Conservation (phyloP, 2,888 invertebrate genomes). For the Aphrophora alni region DNA sequence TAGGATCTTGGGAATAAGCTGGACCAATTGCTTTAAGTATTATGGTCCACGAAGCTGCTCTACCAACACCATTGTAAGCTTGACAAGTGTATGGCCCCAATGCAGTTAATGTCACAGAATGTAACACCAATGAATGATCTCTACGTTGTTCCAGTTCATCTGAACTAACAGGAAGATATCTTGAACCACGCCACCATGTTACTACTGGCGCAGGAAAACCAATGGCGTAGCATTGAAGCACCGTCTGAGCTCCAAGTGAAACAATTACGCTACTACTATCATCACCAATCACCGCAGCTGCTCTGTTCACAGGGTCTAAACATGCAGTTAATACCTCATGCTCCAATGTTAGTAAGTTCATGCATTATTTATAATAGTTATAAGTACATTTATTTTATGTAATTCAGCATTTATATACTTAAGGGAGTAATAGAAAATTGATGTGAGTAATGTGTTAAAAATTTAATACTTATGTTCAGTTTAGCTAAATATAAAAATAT, state of each 20-base stretch:
- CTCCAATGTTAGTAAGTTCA: slow-evolving; percentile 7
- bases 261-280: slow-evolving; percentile 70
- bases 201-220: slow-evolving; percentile 81
- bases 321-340: slow-evolving; percentile 24
- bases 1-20: slow-evolving; percentile 63
- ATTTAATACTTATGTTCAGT: too few species aligned
- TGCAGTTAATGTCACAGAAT: slow-evolving; percentile 71
- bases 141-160: slow-evolving; percentile 73
- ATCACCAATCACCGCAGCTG: slow-evolving; percentile 73
- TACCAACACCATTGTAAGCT: slow-evolving; percentile 82
- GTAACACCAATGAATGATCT: slow-evolving; percentile 77
- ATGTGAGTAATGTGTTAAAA: too few species aligned
- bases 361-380: background rate
- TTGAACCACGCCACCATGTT: slow-evolving; percentile 83
- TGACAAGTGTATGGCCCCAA: slow-evolving; percentile 89
- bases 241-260: slow-evolving; percentile 71
- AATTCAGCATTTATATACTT: too few species aligned
- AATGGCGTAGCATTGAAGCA: slow-evolving; percentile 79
- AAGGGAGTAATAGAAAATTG: too few species aligned
- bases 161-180: slow-evolving; percentile 75
- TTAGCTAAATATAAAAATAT: too few species aligned
- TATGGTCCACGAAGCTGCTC: slow-evolving; percentile 78
- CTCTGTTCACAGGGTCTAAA: slow-evolving; percentile 64
- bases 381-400: too few species aligned
- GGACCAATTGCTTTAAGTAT: slow-evolving; percentile 75